A percentile compares a stretch with the other conserved stretches of the same genome.
Conservation (phyloP, 2,888 invertebrate species). For the Amblyjoppa proteus region DNA sequence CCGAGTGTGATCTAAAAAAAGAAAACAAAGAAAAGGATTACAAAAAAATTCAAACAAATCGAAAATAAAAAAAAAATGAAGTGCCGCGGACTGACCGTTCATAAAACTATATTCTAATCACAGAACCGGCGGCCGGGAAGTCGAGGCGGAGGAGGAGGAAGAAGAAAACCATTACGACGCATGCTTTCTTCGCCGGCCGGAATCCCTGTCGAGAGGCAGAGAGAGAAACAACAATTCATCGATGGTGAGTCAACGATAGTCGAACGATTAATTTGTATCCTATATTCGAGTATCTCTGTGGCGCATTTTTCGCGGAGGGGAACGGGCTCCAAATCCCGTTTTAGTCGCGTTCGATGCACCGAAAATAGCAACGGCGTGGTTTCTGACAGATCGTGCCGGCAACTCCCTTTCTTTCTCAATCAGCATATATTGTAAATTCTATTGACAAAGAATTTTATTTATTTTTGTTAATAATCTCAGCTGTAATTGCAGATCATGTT, state of each 20-base stretch:
- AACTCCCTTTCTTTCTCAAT: constrained; percentile 63
- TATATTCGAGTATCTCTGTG: not conserved
- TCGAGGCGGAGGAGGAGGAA: constrained; percentile 85
- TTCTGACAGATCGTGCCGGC: constrained; percentile 52
- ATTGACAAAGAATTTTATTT: not conserved
- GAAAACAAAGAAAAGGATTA: not conserved
- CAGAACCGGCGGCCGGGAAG: constrained; percentile 86
- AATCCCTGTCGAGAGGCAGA: constrained; percentile 67
- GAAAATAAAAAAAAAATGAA: not conserved
- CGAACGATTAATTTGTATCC: not conserved
- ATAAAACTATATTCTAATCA: constrained; percentile 56
- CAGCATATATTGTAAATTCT: not conserved
- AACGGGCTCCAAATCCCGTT: not conserved
- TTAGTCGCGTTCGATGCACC: not conserved
- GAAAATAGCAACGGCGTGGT: constrained; percentile 24
- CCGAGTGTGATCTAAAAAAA: not conserved
- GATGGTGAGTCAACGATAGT: constrained; percentile 71
- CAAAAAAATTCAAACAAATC: not conserved
- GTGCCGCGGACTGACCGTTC: not conserved
- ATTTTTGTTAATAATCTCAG: not conserved
- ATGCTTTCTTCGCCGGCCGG: constrained; percentile 69
- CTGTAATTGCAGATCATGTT: not conserved
- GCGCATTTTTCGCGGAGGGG: not conserved
- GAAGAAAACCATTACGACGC: constrained; percentile 84
- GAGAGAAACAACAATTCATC: constrained; percentile 73